These are phyloP conservation scores for Motacilla tschutschensis DNA, from an alignment of 2,113 vertebrate species.

Conservation along the genomic window DNA sequence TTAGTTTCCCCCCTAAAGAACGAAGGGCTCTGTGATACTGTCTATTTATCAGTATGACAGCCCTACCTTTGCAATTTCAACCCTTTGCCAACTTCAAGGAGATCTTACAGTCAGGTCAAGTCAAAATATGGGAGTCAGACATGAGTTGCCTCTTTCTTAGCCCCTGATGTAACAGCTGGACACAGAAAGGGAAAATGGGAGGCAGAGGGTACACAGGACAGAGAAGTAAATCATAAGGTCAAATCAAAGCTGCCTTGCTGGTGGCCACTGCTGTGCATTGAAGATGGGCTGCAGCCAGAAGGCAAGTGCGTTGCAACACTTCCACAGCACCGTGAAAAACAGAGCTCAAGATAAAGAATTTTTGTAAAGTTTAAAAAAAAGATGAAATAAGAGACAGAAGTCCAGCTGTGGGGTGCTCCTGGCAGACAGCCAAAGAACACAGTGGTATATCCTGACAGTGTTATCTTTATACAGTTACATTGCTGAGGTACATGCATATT, in stretches of 20 bases:
- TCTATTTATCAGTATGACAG: background rate
- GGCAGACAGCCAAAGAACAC: too few species aligned
- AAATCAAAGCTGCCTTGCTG: background rate
- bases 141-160: background rate
- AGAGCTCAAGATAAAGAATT: too few species aligned
- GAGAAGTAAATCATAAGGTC: background rate
- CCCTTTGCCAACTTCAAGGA: background rate
- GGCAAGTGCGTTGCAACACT: accelerated
- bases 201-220: background rate
- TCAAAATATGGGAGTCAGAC: background rate
- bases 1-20: background rate
- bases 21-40: background rate
- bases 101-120: background rate
- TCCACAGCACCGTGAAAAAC: background rate
- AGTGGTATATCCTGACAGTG: too few species aligned
- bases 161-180: background rate
- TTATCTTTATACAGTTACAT: too few species aligned
- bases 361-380: too few species aligned
- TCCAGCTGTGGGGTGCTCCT: too few species aligned
- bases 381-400: too few species aligned
- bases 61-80: background rate
- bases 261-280: accelerated
- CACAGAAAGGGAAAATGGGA: background rate
- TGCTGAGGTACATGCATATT: too few species aligned
- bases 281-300: background rate